Conservation (phyloP, 2,113 vertebrate genomes). For the Erythrocercus mccallii region DNA sequence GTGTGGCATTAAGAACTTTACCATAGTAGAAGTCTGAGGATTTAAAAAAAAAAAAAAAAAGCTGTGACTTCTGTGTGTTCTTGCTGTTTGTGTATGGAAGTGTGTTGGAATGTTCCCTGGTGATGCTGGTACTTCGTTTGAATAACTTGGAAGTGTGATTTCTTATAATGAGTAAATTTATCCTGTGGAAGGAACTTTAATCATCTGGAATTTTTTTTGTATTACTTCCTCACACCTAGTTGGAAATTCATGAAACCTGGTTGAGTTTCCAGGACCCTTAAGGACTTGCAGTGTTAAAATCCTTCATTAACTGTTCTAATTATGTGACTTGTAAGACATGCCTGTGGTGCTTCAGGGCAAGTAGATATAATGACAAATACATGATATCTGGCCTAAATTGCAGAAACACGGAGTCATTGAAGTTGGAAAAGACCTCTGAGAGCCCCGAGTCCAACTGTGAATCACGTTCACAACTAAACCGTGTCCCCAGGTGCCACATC, state of each 20-base stretch:
- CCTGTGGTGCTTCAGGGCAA: background rate
- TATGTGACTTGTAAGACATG: background rate
- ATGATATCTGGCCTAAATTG: background rate
- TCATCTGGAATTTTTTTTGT: background rate
- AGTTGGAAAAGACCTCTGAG: background rate
- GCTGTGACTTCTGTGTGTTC: background rate
- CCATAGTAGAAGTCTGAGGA: background rate
- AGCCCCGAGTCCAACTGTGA: background rate
- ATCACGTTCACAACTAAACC: background rate
- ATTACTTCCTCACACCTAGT: background rate
- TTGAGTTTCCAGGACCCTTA: background rate
- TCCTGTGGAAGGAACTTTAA: constrained; percentile 3
- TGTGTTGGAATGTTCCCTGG: background rate
- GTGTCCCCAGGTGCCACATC: background rate
- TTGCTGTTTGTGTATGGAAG: background rate
- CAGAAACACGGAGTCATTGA: background rate
- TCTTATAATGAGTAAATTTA: background rate
- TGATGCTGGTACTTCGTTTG: background rate
- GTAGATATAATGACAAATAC: background rate
- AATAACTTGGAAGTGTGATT: background rate
- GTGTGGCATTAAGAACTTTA: background rate
- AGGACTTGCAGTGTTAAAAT: background rate
- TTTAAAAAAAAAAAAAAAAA: background rate
- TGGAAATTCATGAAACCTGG: constrained; percentile 4
- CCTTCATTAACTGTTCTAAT: constrained; percentile 45